Conservation (phyloP, 2,797 vertebrate genomes). For the Cyclura pinguis region DNA sequence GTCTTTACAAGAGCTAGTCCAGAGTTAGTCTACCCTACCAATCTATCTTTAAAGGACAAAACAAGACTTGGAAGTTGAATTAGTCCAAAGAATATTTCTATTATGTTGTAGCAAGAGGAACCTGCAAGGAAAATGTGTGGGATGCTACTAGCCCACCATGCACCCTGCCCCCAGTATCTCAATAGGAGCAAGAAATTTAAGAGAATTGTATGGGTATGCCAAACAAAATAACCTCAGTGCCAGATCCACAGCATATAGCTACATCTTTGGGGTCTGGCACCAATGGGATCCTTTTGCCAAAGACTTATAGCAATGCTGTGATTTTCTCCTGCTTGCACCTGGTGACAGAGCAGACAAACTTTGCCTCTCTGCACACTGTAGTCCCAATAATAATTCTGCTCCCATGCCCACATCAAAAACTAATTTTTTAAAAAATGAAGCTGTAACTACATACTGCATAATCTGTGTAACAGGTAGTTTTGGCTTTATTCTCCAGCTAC, state of each 20-base stretch:
- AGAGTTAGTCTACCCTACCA: too few species aligned
- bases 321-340: not conserved
- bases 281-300: not conserved
- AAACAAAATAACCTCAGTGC: not conserved
- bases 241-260: not conserved
- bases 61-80: too few species aligned
- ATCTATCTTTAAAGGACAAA: too few species aligned
- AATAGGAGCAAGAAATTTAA: not conserved
- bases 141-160: not conserved
- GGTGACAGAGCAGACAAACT: not conserved
- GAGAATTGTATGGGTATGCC: not conserved
- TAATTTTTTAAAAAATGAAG: not conserved
- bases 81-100: too few species aligned
- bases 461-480: not conserved
- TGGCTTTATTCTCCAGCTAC: not conserved
- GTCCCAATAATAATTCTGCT: not conserved
- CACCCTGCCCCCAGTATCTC: not conserved
- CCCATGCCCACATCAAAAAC: not conserved
- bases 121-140: not conserved
- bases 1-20: too few species aligned
- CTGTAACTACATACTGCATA: not conserved
- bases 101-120: too few species aligned
- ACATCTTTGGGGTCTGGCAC: not conserved
- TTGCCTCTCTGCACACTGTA: not conserved
- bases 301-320: not conserved